These are phyloP conservation scores for Melanotaenia parkinsoni DNA, from an alignment of 2,797 vertebrate species.

Conservation along the genomic window DNA sequence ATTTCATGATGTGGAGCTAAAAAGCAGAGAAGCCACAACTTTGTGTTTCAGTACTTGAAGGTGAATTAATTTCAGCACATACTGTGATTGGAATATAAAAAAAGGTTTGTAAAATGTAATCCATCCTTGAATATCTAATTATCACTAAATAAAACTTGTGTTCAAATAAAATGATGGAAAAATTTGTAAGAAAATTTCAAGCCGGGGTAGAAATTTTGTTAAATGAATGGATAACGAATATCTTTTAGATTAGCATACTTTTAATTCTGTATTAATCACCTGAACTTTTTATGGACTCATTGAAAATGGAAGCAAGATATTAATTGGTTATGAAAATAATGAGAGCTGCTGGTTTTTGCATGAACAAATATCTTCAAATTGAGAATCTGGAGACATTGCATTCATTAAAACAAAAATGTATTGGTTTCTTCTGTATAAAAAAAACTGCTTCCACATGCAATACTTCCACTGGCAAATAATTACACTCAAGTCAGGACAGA, in stretches of 20 bases:
- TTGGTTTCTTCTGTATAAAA: background rate
- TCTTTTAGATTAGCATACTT: background rate
- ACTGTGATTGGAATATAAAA: background rate
- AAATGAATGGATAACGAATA: background rate
- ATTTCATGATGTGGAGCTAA: background rate
- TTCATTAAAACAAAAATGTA: constrained; percentile 5
- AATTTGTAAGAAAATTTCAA: constrained; percentile 5
- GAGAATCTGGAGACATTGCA: background rate
- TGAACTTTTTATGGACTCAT: background rate
- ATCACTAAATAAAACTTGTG: background rate
- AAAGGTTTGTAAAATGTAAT: background rate
- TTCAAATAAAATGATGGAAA: background rate
- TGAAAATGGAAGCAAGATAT: background rate
- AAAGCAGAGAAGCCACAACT: background rate
- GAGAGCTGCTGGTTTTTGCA: background rate
- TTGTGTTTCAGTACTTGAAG: background rate
- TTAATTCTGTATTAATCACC: background rate
- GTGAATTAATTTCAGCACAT: background rate
- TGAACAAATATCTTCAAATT: constrained; percentile 16
- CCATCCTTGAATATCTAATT: background rate
- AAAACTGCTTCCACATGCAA: background rate
- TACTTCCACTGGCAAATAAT: background rate
- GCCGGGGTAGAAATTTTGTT: background rate
- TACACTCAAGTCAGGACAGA: background rate
- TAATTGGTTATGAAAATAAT: background rate